Percentiles rank a stretch among this genome's conserved stretches.
Conservation (phyloP, 2,113 vertebrate genomes). For the Mesitornis unicolor region DNA sequence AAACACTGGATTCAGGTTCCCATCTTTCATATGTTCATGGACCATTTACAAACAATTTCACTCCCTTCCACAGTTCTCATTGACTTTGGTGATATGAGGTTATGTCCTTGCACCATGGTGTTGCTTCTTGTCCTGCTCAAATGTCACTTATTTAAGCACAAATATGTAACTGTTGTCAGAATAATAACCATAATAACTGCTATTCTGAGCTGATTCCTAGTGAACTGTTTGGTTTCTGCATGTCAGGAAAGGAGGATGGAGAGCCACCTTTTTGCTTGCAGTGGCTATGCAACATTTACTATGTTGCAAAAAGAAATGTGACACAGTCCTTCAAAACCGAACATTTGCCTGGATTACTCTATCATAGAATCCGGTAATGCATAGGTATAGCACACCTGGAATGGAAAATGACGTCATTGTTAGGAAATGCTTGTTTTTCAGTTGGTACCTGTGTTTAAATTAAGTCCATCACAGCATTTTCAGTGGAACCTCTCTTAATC, state of each 20-base stretch:
- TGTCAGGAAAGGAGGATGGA: background rate
- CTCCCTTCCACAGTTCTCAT: background rate
- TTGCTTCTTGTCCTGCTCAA: background rate
- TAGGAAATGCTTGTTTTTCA: background rate
- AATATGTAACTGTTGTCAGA: background rate
- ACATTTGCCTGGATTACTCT: background rate
- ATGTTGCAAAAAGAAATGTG: background rate
- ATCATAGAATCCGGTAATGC: background rate
- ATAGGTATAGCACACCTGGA: background rate
- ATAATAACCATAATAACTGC: background rate
- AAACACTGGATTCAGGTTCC: background rate
- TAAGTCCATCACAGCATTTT: background rate
- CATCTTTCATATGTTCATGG: background rate
- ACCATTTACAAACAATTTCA: background rate
- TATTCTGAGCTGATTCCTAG: background rate
- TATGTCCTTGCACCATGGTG: fast-evolving
- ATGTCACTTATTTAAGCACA: background rate
- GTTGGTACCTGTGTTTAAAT: background rate
- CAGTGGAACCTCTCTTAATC: background rate
- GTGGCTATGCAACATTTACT: background rate
- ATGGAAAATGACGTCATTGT: background rate
- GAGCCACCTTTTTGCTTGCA: background rate
- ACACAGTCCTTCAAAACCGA: background rate
- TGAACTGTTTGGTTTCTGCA: background rate
- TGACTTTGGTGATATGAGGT: background rate